Conservation (phyloP, 2,888 invertebrate genomes). For the Creontiades dilutus region DNA sequence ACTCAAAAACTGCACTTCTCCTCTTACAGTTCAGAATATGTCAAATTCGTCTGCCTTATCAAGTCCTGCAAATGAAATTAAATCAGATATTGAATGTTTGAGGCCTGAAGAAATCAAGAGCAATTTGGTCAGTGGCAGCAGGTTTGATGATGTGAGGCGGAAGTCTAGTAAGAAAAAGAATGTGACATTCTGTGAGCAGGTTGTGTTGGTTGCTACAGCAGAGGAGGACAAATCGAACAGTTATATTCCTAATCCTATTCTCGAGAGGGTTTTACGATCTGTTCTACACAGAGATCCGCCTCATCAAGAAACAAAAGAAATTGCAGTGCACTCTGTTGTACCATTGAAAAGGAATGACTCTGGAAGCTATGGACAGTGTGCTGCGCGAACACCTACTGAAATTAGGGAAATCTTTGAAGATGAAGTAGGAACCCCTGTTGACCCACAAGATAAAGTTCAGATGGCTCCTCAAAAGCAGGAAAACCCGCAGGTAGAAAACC, state of each 20-base stretch:
- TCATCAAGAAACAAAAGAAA: conserved; percentile 79
- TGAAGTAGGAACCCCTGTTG: conserved; percentile 67
- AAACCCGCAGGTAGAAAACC: neutral
- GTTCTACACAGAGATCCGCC: conserved; percentile 86
- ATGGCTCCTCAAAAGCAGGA: conserved; percentile 57
- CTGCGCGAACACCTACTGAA: conserved; percentile 75
- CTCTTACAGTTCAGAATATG: conserved; percentile 56
- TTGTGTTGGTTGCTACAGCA: conserved; percentile 93
- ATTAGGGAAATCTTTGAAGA: conserved; percentile 69
- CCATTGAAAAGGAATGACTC: conserved; percentile 77
- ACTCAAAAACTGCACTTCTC: conserved; percentile 59
- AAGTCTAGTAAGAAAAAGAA: conserved; percentile 91
- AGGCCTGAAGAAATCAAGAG: conserved; percentile 73
- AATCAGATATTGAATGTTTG: conserved; percentile 46
- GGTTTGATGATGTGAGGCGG: conserved; percentile 77
- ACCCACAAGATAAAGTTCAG: conserved; percentile 50
- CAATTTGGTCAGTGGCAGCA: conserved; percentile 67
- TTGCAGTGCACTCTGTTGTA: conserved; percentile 76
- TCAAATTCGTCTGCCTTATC: conserved; percentile 36
- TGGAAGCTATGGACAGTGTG: conserved; percentile 78
- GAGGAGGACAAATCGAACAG: conserved; percentile 95
- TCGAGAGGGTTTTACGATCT: conserved; percentile 90
- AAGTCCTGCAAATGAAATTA: conserved; percentile 26
- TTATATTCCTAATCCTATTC: conserved; percentile 93
- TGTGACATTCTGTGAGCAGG: conserved; percentile 96